These are phyloP conservation scores for Oreochromis tanganicae DNA, from an alignment of 2,113 vertebrate genomes.

Conservation along the genomic window DNA sequence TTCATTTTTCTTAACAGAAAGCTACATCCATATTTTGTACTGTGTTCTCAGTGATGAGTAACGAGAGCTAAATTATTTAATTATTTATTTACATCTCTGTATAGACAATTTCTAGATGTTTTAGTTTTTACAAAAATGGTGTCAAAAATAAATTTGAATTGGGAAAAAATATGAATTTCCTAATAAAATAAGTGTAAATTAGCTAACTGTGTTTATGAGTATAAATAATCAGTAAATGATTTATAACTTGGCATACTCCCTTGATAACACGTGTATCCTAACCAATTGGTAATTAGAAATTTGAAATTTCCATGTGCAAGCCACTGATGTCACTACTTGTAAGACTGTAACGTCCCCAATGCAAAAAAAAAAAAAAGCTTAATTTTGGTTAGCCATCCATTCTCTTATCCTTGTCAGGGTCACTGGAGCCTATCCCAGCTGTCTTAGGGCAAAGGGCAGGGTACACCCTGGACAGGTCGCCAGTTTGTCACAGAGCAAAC, in stretches of 20 bases:
- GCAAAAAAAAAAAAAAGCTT: too few relatives aligned
- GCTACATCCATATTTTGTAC: background rate
- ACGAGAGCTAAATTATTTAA: background rate
- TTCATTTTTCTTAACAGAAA: background rate
- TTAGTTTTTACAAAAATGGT: background rate
- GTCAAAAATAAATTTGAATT: background rate
- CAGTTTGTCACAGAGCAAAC: background rate
- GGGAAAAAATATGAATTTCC: background rate
- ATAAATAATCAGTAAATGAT: background rate
- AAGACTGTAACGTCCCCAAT: background rate
- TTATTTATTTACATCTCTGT: background rate
- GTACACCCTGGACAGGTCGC: background rate
- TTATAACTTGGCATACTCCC: background rate
- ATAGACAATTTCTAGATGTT: background rate
- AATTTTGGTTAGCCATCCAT: background rate
- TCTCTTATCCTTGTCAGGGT: background rate
- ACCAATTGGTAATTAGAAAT: background rate
- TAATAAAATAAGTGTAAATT: background rate
- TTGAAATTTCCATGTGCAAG: background rate
- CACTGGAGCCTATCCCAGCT: background rate
- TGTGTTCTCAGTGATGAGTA: background rate
- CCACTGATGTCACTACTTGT: background rate
- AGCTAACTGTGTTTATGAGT: background rate
- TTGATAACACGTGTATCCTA: background rate
- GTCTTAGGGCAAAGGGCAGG: background rate